A percentile compares a stretch with the other conserved stretches of the same genome.
phyloP scores from a whole-genome alignment of 1,140 invertebrate species.

The Marisa cornuarietis region DNA sequence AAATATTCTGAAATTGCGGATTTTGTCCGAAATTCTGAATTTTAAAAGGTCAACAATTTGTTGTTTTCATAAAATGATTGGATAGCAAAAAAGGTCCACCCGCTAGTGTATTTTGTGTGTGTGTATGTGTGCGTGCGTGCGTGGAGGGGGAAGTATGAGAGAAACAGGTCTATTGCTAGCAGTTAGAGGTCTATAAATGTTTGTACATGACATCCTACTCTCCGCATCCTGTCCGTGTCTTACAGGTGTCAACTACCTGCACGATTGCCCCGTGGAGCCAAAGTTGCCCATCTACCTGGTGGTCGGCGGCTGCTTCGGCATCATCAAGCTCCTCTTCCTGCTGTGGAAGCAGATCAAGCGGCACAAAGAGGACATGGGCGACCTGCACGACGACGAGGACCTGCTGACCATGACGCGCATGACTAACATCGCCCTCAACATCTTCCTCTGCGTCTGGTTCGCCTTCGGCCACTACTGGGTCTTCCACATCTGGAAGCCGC shows the following conservation, averaged over 20 bases:
- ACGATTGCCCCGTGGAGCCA: slow-evolving; percentile 56
- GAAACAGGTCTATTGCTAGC: too few relatives aligned
- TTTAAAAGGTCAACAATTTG: too few relatives aligned
- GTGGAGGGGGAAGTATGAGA: too few relatives aligned
- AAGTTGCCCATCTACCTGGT: slow-evolving; percentile 59
- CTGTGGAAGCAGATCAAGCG: slow-evolving; percentile 42
- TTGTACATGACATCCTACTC: too few relatives aligned
- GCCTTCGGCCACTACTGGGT: slow-evolving; percentile 75
- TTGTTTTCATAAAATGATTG: too few relatives aligned
- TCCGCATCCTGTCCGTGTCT: slow-evolving; percentile 12
- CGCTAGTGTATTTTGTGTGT: too few relatives aligned
- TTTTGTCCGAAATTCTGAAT: too few relatives aligned
- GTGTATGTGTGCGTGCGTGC: too few relatives aligned
- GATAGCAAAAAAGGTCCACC: too few relatives aligned
- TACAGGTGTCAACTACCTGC: slow-evolving; percentile 56
- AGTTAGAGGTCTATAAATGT: too few relatives aligned
- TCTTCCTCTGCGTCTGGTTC: slow-evolving; percentile 69
- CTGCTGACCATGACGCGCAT: slow-evolving; percentile 39
- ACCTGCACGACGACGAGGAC: slow-evolving; percentile 41
- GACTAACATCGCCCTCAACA: slow-evolving; percentile 60
- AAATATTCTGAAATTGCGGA: too few relatives aligned
- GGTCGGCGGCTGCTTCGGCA: slow-evolving; percentile 56
- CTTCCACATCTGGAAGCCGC: slow-evolving; percentile 49
- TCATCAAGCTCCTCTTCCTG: slow-evolving; percentile 45
- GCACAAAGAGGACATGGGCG: slow-evolving; percentile 36